Evolutionary conservation across 2,113 vertebrate species (phyloP), one percentile per base, ranked within the genome.

Genomic region (Urocolius indicus): DNA sequence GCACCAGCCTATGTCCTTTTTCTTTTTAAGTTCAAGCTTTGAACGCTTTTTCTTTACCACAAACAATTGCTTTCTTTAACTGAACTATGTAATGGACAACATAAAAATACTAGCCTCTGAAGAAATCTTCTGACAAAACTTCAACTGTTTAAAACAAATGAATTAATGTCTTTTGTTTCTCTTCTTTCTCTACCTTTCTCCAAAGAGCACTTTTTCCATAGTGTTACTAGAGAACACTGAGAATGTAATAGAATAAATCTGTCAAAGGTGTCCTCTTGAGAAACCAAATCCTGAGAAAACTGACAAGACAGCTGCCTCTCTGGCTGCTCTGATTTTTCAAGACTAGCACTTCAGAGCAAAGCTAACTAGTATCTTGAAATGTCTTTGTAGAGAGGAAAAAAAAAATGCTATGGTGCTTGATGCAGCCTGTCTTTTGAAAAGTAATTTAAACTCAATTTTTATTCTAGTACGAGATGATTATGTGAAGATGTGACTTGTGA

Each of bases 221-320:
- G 18, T 36, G 43, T 46, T 9, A n/a, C 57, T 94, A 91, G 87
- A 78, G 57, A 77, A 75, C 11, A 48, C 48, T 74, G 71, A 77
- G 34, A 24, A 15, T 51, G 92, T 84, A 96, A 77, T 18, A 36
- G 61, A 63, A 93, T 94, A 92, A 96, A 93, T 92, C 62, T 96
- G 58, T 94, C 71, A 69, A 82, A 71, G 87, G n/a, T 32, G 18
- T 52, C 94, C 98, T 96, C 91, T 97, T 73, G 45, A 83, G 65
- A 68, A 98, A 98, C 98, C 98, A 98, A 95, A 93, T 88, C 77
- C 63, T 24, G 72, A 88, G 95, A 97, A 98, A 98, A 98, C 85
- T 98, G 98, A 97, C 95, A 96, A 97, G 98, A 98, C 97, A 98
- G 97, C 98, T 99, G 97, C 94, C 62, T 94, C 95, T 97, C 72